Percentiles rank a stretch among this genome's conserved stretches.
Evolutionary conservation across 92 coral and sea anemone species (phyloP).

Genomic region (Muricea muricata): DNA sequence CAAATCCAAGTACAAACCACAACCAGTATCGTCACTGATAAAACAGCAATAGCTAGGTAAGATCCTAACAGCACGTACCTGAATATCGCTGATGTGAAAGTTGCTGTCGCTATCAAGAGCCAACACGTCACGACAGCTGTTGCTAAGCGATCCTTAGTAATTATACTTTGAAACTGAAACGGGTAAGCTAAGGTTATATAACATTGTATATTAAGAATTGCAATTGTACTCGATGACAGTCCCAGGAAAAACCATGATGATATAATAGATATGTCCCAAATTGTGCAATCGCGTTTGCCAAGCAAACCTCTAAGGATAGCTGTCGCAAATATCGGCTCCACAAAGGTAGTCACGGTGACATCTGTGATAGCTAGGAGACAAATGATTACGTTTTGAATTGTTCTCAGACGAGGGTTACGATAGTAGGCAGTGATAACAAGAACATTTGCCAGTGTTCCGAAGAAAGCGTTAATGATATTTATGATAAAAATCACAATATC

Average conservation of each 20-base stretch:
- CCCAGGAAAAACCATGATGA: neutral
- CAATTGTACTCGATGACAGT: neutral
- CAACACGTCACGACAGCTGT: neutral
- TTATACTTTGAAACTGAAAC: neutral
- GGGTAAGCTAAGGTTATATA: slow-evolving; percentile 7
- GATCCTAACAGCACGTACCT: too few relatives aligned
- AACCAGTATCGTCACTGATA: neutral
- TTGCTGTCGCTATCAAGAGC: neutral
- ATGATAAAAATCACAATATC: neutral
- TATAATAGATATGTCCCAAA: neutral
- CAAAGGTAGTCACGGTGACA: neutral
- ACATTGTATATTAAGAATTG: neutral
- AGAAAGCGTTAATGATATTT: neutral
- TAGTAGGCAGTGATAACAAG: neutral
- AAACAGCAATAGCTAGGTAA: neutral
- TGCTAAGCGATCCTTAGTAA: neutral
- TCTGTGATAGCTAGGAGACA: neutral
- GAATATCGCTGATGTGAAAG: neutral
- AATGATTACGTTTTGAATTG: neutral
- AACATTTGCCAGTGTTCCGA: slow-evolving; percentile 3
- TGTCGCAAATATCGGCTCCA: neutral
- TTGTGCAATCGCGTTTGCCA: neutral
- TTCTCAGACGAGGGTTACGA: neutral
- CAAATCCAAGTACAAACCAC: neutral
- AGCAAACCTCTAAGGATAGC: neutral